Conservation (phyloP, 1,140 invertebrate genomes). For the Pectinophora gossypiella region DNA sequence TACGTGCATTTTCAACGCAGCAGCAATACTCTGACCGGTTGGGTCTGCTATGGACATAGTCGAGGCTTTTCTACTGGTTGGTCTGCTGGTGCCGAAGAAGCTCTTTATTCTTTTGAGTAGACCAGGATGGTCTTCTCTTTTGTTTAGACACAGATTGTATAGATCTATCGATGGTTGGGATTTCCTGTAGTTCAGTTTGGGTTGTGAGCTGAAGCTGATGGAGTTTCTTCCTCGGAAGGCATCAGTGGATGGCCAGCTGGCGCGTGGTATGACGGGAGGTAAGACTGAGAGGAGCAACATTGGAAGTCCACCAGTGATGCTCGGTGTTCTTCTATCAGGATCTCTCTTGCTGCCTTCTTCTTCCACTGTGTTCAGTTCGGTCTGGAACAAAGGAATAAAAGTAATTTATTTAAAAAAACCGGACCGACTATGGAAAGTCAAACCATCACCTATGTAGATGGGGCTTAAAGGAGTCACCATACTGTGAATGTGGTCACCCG, state of each 20-base stretch:
- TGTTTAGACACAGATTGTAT: conserved; percentile 76
- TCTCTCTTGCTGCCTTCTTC: conserved; percentile 48
- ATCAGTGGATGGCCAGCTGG: conserved; percentile 84
- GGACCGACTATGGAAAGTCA: too few relatives aligned
- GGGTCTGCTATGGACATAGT: conserved; percentile 79
- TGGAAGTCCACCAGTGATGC: conserved; percentile 81
- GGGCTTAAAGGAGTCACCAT: too few relatives aligned
- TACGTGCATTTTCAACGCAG: conserved; percentile 82
- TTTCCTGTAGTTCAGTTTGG: conserved; percentile 77
- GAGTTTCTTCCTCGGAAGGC: conserved; percentile 74
- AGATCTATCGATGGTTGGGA: conserved; percentile 75
- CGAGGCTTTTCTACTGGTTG: conserved; percentile 78
- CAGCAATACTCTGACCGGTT: conserved; percentile 78
- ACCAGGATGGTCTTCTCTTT: conserved; percentile 74
- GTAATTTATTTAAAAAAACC: too few relatives aligned
- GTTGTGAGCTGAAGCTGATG: conserved; percentile 81
- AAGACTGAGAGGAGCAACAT: conserved; percentile 82
- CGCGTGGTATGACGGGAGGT: conserved; percentile 83
- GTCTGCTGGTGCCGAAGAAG: conserved; percentile 77
- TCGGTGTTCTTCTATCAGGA: conserved; percentile 75
- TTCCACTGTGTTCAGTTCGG: conserved; percentile 69
- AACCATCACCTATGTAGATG: too few relatives aligned
- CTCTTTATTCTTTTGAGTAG: conserved; percentile 73
- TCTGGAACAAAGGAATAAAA: conserved; percentile 44
- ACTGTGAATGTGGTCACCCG: too few relatives aligned